Evolutionary conservation across 2,888 invertebrate species (phyloP).

Genomic region (Melangyna quadrimaculata): DNA sequence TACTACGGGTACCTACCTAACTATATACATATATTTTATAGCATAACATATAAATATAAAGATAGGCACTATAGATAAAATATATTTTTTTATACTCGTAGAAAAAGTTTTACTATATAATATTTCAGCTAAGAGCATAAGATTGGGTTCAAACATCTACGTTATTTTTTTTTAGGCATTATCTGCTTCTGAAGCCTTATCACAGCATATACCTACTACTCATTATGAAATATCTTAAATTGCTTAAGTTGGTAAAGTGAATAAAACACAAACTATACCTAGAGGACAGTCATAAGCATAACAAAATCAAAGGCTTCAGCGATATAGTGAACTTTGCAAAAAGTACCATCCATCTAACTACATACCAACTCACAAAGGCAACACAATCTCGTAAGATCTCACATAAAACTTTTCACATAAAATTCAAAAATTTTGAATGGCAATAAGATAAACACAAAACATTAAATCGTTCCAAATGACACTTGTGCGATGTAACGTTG

Average conservation of each 20-base stretch:
- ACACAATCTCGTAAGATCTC: conserved; percentile 52
- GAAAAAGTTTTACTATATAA: background rate
- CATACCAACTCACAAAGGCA: background rate
- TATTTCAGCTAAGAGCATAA: background rate
- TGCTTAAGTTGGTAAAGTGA: background rate
- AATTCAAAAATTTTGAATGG: conserved; percentile 61
- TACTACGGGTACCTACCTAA: too few relatives aligned
- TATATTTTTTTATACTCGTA: background rate
- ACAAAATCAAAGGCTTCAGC: conserved; percentile 52
- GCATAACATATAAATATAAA: background rate
- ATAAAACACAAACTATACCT: conserved; percentile 28
- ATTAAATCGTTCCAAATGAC: conserved; percentile 28
- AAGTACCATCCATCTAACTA: conserved; percentile 36
- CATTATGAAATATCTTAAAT: background rate
- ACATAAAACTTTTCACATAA: conserved; percentile 68
- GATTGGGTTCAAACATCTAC: background rate
- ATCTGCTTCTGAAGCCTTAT: background rate
- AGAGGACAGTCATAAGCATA: background rate
- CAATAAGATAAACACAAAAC: conserved; percentile 52
- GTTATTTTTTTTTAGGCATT: background rate
- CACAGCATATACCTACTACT: background rate
- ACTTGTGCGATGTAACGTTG: conserved; percentile 10
- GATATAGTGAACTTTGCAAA: conserved; percentile 13
- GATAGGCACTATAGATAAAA: background rate
- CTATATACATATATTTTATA: background rate